A percentile compares a stretch with the other conserved stretches of the same genome.
Conservation (phyloP, 2,888 invertebrate genomes). For the Microctonus hyperodae region DNA sequence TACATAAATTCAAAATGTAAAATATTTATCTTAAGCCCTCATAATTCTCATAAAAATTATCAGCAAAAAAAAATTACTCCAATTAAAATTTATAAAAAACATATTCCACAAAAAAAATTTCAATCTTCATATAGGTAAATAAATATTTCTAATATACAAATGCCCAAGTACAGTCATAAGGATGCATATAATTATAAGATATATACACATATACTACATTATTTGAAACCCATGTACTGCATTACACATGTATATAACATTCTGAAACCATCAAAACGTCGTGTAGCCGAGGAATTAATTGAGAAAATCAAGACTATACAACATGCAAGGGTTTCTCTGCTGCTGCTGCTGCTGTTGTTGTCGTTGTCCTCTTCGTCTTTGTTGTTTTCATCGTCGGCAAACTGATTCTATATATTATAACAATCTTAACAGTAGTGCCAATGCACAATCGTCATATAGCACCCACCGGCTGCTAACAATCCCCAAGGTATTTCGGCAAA, state of each 20-base stretch:
- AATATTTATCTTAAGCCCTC: too few species aligned
- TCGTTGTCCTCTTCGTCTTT: too few species aligned
- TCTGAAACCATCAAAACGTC: neutral
- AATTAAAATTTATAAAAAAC: too few species aligned
- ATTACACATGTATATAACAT: neutral
- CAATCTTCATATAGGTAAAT: too few species aligned
- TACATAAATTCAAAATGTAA: too few species aligned
- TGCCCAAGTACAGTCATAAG: too few species aligned
- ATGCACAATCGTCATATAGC: conserved; percentile 18
- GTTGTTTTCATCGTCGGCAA: conserved; percentile 3
- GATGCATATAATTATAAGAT: too few species aligned
- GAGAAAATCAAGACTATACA: conserved; percentile 5
- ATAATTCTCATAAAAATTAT: too few species aligned
- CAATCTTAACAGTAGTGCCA: neutral
- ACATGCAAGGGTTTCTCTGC: neutral
- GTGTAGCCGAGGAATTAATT: conserved; percentile 10
- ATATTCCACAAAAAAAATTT: too few species aligned
- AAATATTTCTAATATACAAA: too few species aligned
- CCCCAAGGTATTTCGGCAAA: conserved; percentile 11
- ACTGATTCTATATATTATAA: conserved; percentile 12
- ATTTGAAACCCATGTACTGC: neutral
- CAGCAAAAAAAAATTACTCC: too few species aligned
- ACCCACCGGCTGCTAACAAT: conserved; percentile 12
- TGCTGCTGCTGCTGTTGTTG: too few species aligned
- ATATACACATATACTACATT: neutral